A percentile compares a stretch with the other conserved stretches of the same genome.
Conservation (phyloP, 2,113 vertebrate genomes). For the Ursus arctos region DNA sequence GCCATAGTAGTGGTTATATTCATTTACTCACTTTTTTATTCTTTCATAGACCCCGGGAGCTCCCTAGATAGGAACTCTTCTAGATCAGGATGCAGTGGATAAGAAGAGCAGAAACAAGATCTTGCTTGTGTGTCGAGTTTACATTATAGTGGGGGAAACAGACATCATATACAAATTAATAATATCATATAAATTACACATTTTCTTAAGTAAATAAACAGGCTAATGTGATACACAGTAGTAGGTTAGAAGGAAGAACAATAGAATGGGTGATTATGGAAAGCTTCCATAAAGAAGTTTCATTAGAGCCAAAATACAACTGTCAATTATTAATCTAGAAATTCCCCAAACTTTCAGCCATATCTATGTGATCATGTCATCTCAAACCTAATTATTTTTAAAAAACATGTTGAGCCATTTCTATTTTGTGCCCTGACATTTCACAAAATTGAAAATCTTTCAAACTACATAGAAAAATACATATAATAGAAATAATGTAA, state of each 20-base stretch:
- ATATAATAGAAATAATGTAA: not conserved
- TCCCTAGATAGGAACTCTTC: not conserved
- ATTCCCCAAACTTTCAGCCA: not conserved
- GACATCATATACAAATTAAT: not conserved
- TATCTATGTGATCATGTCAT: not conserved
- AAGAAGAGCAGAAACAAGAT: conserved; percentile 3
- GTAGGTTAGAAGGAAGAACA: not conserved
- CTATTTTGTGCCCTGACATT: not conserved
- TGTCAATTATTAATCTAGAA: not conserved
- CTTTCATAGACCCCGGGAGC: not conserved
- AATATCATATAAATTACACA: not conserved
- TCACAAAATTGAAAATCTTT: not conserved
- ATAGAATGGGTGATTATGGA: not conserved
- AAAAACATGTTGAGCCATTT: not conserved
- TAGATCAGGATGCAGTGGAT: not conserved
- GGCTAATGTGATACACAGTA: not conserved
- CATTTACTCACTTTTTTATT: not conserved
- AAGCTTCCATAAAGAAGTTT: not conserved
- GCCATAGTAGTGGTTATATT: not conserved
- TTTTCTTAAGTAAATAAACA: not conserved
- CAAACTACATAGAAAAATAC: not conserved
- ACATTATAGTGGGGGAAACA: not conserved
- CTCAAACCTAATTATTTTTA: not conserved
- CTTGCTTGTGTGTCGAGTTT: not conserved
- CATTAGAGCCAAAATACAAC: not conserved